Percentiles rank a stretch among this genome's conserved stretches.
phyloP scores from a whole-genome alignment of 2,888 invertebrate species.

The Drosophila sordidapex region DNA sequence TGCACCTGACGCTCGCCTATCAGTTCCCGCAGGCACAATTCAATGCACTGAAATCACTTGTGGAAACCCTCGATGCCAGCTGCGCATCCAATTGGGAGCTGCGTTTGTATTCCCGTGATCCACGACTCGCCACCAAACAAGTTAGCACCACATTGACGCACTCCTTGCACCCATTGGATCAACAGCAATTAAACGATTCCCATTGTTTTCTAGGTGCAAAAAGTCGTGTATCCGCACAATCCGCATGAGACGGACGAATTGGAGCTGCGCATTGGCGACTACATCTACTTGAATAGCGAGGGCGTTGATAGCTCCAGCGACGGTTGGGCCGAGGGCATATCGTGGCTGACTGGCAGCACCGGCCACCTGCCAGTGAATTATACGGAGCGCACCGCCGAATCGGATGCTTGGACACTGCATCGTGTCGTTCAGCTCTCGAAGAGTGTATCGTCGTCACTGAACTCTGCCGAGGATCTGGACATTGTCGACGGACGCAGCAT shows the following conservation, averaged over 20 bases:
- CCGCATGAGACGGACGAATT: constrained; percentile 93
- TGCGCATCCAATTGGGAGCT: constrained; percentile 92
- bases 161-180: constrained; percentile 3
- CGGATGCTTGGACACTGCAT: constrained; percentile 96
- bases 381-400: constrained; percentile 93
- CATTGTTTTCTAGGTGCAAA: constrained; percentile 87
- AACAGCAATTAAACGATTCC: not conserved
- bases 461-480: constrained; percentile 83
- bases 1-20: constrained; percentile 95
- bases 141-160: constrained; percentile 77
- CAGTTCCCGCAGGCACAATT: constrained; percentile 92
- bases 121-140: constrained; percentile 90
- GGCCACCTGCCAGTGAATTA: constrained; percentile 93
- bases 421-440: constrained; percentile 87
- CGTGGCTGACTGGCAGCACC: constrained; percentile 87
- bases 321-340: constrained; percentile 93
- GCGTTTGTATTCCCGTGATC: constrained; percentile 93
- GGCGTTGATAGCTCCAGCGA: constrained; percentile 90
- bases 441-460: constrained; percentile 83
- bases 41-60: constrained; percentile 89
- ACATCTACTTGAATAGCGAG: constrained; percentile 92
- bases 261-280: constrained; percentile 93
- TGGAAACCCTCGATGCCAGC: constrained; percentile 89
- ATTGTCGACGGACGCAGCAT: constrained; percentile 83
- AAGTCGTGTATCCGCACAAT: constrained; percentile 91